These are phyloP conservation scores for Allobates femoralis DNA, from an alignment of 2,797 vertebrate genomes.

Conservation along the genomic window DNA sequence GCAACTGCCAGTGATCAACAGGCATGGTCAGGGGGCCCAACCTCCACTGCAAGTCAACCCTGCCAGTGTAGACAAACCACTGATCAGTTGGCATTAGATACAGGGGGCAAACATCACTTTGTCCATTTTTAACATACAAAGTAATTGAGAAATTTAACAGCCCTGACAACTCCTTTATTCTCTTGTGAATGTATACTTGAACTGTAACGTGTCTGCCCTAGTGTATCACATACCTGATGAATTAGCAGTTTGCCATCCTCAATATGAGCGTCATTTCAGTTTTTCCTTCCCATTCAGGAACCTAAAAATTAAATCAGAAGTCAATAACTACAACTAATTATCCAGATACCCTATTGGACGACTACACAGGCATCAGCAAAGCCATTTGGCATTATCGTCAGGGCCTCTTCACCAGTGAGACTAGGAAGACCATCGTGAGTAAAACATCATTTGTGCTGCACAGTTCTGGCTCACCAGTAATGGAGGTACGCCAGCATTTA, in stretches of 20 bases:
- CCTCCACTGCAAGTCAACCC: no score
- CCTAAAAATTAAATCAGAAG: background rate
- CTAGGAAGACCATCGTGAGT: constrained; percentile 90
- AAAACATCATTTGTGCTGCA: constrained; percentile 77
- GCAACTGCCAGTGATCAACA: no score
- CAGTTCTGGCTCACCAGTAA: background rate
- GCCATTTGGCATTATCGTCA: constrained; percentile 80
- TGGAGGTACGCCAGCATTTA: no score
- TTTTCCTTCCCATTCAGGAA: background rate
- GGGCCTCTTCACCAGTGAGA: constrained; percentile 68
- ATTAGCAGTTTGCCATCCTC: background rate
- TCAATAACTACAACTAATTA: background rate
- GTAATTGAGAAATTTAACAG: no score
- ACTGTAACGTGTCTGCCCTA: no score
- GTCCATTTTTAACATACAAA: no score
- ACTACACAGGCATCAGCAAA: constrained; percentile 75
- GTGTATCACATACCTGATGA: background rate
- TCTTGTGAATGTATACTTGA: no score
- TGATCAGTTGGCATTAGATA: no score
- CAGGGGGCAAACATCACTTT: no score
- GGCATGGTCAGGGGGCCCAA: no score
- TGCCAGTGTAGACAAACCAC: no score
- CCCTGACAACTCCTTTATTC: no score
- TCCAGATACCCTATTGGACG: background rate
- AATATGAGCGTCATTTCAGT: background rate